Evolutionary conservation across 2,797 vertebrate species (phyloP), one percentile per base, ranked within the genome.

Genomic region (Cuniculus paca): DNA sequence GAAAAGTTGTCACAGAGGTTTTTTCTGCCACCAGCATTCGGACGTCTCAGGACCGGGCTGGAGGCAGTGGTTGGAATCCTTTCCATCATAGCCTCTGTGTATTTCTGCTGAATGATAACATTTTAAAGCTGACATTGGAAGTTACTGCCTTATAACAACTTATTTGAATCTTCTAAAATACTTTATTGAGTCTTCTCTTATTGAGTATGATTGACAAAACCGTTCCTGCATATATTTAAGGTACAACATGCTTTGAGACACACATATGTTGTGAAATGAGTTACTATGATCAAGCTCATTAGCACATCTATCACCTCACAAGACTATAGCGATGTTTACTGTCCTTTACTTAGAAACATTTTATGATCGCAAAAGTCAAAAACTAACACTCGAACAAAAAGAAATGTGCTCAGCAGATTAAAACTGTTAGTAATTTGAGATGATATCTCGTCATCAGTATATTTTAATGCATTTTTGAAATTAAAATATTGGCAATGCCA

Each of bases 11-110:
- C 26, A 56, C 12, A 22, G 19, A 28, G 45, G 72, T 9, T 39
- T 78, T 63, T 75, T 9, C 45, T 17, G 19, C n/a, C 42, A 1
- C 0, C 2, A 77, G 7, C 56, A 13, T 6, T 28, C 20, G 9
- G 7, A 4, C 2, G 12, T 68, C 74, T 79, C 54, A 74, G 52
- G 42, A 20, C 5, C n/a, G 82, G 86, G 34, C 28, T n/a, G 39
- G 20, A 24, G n/a, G 36, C 6, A 6, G 10, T 2, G 13, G 84
- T 58, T 63, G 5, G 22, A 45, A 7, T 45, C 34, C 54, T n/a
- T 58, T 14, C 19, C 5, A 7, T 22, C n/a, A 2, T 12, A 34
- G 5, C 0, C 3, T 4, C 22, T 42, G 56, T 68, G 14, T 22
- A 70, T 20, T 42, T 11, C 82, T 75, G 17, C 42, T 36, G 19